These are phyloP conservation scores for Heteractis magnifica DNA, from an alignment of 92 coral and sea anemone species.

Conservation along the genomic window DNA sequence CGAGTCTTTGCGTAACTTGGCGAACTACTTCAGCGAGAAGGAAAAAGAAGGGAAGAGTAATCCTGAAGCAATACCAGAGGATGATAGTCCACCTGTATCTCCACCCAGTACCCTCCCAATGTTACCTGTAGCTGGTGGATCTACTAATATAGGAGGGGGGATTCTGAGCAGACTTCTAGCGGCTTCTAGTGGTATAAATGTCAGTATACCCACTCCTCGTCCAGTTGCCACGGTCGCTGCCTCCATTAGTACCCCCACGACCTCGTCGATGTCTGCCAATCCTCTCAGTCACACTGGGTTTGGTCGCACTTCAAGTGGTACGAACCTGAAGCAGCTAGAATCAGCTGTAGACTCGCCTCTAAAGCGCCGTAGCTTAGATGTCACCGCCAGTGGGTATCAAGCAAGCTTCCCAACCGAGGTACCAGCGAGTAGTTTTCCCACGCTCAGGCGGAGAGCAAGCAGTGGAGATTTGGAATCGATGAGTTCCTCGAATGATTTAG, in stretches of 20 bases:
- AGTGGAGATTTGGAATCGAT: slow-evolving; percentile 82
- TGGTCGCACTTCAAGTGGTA: slow-evolving; percentile 85
- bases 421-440: slow-evolving; percentile 53
- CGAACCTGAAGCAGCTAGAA: slow-evolving; percentile 68
- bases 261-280: slow-evolving; percentile 47
- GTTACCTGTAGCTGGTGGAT: slow-evolving; percentile 29
- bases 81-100: slow-evolving; percentile 50
- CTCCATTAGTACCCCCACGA: slow-evolving; percentile 47
- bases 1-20: slow-evolving; percentile 68
- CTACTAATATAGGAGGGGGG: slow-evolving; percentile 54
- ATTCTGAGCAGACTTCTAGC: slow-evolving; percentile 66
- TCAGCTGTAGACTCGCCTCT: slow-evolving; percentile 42
- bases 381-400: slow-evolving; percentile 24
- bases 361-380: slow-evolving; percentile 72
- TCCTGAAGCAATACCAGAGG: slow-evolving; percentile 39
- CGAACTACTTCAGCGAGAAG: slow-evolving; percentile 83
- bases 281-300: slow-evolving; percentile 53
- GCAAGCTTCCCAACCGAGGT: slow-evolving; percentile 25
- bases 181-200: slow-evolving; percentile 62
- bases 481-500: slow-evolving; percentile 40
- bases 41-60: slow-evolving; percentile 50
- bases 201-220: slow-evolving; percentile 56
- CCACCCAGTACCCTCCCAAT: slow-evolving; percentile 30
- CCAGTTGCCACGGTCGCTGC: slow-evolving; percentile 82
- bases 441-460: slow-evolving; percentile 87